Evolutionary conservation across 2,888 invertebrate species (phyloP).

Genomic region (Tryphoninae sp.): DNA sequence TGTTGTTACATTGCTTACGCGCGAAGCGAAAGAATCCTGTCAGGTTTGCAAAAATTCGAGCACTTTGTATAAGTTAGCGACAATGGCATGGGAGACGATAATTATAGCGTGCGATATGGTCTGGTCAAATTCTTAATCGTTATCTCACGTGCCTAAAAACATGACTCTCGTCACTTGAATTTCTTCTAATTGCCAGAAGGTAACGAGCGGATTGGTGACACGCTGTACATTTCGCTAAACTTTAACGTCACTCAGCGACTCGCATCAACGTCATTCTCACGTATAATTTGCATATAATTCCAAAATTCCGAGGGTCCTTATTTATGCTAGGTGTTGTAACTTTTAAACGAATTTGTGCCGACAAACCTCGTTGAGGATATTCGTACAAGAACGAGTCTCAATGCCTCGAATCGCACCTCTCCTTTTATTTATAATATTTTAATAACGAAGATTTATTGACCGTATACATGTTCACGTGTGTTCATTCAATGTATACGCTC

Average conservation of each 20-base stretch:
- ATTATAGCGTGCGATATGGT: background rate
- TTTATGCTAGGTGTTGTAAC: too few species aligned
- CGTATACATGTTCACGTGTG: conserved; percentile 11
- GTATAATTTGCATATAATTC: too few species aligned
- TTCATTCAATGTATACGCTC: conserved; percentile 4
- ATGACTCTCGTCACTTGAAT: conserved; percentile 10
- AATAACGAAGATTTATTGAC: conserved; percentile 28
- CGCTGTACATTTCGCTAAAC: background rate
- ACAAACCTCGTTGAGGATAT: too few species aligned
- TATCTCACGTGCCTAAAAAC: conserved; percentile 9
- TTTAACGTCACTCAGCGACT: conserved; percentile 2
- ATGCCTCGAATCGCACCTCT: too few species aligned
- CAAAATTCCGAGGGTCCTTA: too few species aligned
- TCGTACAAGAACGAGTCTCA: too few species aligned
- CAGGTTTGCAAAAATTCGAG: background rate
- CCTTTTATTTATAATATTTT: conserved; percentile 2
- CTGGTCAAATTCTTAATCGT: background rate
- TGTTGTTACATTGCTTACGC: conserved; percentile 36
- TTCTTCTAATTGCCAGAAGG: background rate
- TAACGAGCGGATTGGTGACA: background rate
- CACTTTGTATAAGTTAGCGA: conserved; percentile 1
- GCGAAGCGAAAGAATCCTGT: conserved; percentile 40
- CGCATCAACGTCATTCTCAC: background rate
- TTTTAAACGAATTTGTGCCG: too few species aligned
- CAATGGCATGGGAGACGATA: conserved; percentile 47